These are phyloP conservation scores for Raphicerus campestris DNA, from an alignment of 2,113 vertebrate species.

Conservation along the genomic window DNA sequence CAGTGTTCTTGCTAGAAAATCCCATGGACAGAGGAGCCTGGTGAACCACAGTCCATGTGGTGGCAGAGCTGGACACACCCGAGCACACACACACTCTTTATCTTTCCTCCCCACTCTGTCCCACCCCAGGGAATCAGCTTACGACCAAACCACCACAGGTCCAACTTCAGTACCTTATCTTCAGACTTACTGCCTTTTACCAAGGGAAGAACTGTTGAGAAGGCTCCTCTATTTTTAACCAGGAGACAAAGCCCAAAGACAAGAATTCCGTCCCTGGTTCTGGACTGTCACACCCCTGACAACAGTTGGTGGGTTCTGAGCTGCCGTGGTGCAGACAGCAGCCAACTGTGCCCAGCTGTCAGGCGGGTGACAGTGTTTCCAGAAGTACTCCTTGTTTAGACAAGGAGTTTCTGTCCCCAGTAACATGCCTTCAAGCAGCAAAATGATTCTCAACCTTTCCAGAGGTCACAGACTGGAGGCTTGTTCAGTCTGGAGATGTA, in stretches of 20 bases:
- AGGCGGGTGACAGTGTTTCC: not conserved
- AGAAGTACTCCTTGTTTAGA: not conserved
- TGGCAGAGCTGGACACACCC: not conserved
- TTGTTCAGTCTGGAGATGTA: not conserved
- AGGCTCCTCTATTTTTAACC: not conserved
- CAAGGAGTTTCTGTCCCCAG: not conserved
- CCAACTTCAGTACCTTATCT: not conserved
- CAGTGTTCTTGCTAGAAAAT: not conserved
- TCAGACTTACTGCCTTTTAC: not conserved
- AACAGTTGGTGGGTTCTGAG: not conserved
- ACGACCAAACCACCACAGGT: rapidly evolving
- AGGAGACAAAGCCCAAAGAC: not conserved
- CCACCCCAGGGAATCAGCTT: not conserved
- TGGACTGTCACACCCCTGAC: not conserved
- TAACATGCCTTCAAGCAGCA: not conserved
- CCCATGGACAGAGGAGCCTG: not conserved
- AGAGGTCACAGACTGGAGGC: not conserved
- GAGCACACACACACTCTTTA: not conserved
- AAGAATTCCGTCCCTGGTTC: not conserved
- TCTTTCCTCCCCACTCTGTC: no score
- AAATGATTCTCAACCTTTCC: not conserved
- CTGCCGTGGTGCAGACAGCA: rapidly evolving
- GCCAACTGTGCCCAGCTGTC: not conserved
- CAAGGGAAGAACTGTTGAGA: not conserved
- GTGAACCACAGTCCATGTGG: not conserved